A percentile compares a stretch with the other conserved stretches of the same genome.
Evolutionary conservation across 2,888 invertebrate genomes (phyloP).

Genomic region (Hirtodrosophila cameraria): DNA sequence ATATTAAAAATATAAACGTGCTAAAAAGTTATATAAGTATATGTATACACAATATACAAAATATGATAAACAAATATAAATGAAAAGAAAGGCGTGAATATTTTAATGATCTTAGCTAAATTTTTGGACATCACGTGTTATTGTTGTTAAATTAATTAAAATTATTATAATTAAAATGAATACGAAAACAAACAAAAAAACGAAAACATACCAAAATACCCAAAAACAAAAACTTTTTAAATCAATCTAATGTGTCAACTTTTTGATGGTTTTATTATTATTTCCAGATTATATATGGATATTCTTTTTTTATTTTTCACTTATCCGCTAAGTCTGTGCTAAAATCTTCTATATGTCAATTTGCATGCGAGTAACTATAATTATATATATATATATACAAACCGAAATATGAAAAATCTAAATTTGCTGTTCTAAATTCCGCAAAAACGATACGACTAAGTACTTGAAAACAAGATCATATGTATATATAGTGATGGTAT

Average conservation of each 20-base stretch:
- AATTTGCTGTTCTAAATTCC: too few relatives aligned
- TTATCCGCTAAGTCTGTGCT: constrained; percentile 13
- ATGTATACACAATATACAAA: constrained; percentile 9
- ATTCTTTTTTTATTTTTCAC: constrained; percentile 2
- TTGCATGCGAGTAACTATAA: constrained; percentile 12
- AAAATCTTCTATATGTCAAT: constrained; percentile 34
- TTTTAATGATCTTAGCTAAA: constrained; percentile 66
- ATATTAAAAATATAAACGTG: constrained; percentile 11
- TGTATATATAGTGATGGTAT: neutral
- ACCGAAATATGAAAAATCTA: too few relatives aligned
- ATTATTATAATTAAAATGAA: constrained; percentile 40
- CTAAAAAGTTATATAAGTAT: constrained; percentile 23
- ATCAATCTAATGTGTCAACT: constrained; percentile 7
- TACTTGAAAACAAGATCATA: neutral
- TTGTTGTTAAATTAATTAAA: constrained; percentile 63
- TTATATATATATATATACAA: constrained; percentile 4
- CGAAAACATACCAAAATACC: constrained; percentile 28
- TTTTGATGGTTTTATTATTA: neutral
- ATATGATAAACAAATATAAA: neutral
- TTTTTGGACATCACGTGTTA: constrained; percentile 71
- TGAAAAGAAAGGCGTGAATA: constrained; percentile 38
- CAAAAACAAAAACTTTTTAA: constrained; percentile 22
- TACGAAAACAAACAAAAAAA: constrained; percentile 7
- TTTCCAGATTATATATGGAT: neutral
- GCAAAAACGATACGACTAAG: neutral